Evolutionary conservation across 2,113 vertebrate species (phyloP).

Genomic region (Prunella himalayana): DNA sequence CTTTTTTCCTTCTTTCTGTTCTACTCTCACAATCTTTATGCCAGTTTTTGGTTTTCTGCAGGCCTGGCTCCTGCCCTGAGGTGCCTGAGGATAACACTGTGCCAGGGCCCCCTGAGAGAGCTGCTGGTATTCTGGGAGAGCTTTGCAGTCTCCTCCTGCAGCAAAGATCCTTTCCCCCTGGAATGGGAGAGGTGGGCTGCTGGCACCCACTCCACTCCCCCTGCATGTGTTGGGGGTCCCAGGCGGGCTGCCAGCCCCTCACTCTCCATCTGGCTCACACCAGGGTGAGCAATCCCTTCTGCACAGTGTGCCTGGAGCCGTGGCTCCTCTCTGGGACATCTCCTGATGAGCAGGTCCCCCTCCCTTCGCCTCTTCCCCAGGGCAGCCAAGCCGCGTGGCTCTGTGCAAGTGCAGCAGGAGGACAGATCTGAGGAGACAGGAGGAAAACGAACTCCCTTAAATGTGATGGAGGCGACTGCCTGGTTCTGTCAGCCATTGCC

Average conservation of each 20-base stretch:
- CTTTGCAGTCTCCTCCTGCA: not conserved
- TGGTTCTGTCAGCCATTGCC: not conserved
- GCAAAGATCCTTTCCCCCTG: not conserved
- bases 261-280: not conserved
- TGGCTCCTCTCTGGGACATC: not conserved
- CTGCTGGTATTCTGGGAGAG: not conserved
- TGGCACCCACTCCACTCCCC: not conserved
- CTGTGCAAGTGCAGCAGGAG: not conserved
- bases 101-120: rapidly evolving
- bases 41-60: not conserved
- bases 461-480: slow-evolving; percentile 20
- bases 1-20: not conserved
- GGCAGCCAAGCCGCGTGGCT: not conserved
- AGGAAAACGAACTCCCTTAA: slow-evolving; percentile 52
- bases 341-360: not conserved
- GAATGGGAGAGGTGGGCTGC: not conserved
- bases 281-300: not conserved
- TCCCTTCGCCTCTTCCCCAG: not conserved
- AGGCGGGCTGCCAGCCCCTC: not conserved
- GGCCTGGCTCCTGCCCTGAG: not conserved
- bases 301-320: not conserved
- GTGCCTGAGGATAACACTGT: not conserved
- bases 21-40: not conserved
- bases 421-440: slow-evolving; percentile 60
- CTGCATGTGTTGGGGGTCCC: rapidly evolving